Conservation (phyloP, 2,888 invertebrate genomes). For the Vesta saturnalis region DNA sequence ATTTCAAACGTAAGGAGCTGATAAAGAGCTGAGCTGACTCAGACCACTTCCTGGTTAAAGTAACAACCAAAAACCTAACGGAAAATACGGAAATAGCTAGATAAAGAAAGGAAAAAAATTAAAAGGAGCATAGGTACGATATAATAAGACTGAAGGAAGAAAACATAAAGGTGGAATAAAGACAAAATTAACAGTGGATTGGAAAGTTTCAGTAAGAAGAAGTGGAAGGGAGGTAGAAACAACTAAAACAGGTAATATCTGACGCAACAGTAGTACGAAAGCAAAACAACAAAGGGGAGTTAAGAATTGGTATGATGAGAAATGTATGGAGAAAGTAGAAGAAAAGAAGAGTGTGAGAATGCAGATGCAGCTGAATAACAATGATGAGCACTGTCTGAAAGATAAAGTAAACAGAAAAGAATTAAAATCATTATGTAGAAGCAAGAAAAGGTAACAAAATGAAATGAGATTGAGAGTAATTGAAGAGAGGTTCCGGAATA, state of each 20-base stretch:
- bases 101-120: background rate
- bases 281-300: background rate
- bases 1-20: background rate
- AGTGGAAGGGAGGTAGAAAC: background rate
- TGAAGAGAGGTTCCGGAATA: background rate
- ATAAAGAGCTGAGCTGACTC: background rate
- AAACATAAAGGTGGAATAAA: background rate
- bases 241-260: no score
- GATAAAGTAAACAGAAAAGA: background rate
- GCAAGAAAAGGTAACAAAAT: background rate
- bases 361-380: background rate
- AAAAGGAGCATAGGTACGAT: background rate
- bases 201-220: background rate
- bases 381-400: background rate
- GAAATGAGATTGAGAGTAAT: no score
- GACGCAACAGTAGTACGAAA: no score
- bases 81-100: background rate
- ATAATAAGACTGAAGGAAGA: background rate
- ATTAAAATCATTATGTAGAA: background rate
- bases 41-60: no score
- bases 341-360: background rate
- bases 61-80: no score
- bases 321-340: slow-evolving; percentile 3
- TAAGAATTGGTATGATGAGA: background rate
- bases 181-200: background rate